These are phyloP conservation scores for Halichoerus grypus DNA, from an alignment of 2,113 vertebrate species.

Conservation along the genomic window DNA sequence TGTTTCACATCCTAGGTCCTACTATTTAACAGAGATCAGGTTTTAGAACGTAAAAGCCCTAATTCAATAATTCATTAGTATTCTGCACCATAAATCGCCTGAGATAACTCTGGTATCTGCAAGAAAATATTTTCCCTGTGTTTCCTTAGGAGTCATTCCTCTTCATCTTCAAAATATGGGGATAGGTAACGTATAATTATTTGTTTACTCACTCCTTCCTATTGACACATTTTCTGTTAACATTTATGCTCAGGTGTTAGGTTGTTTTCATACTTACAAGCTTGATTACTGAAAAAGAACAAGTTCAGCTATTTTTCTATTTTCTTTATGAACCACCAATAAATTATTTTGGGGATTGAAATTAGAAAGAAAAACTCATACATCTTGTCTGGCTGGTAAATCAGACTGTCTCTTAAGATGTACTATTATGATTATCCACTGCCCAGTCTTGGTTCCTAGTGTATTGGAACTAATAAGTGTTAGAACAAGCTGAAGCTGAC, in stretches of 20 bases:
- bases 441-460: neutral
- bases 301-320: slow-evolving; percentile 3
- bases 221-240: neutral
- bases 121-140: slow-evolving; percentile 38
- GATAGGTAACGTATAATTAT: slow-evolving; percentile 20
- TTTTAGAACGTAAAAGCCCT: neutral
- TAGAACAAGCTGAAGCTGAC: neutral
- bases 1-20: neutral
- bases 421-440: neutral
- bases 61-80: neutral
- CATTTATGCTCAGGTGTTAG: neutral
- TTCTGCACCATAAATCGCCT: neutral
- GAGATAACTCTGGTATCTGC: neutral
- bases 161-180: neutral
- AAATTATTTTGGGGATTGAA: slow-evolving; percentile 44
- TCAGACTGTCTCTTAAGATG: neutral
- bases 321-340: neutral
- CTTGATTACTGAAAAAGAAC: neutral
- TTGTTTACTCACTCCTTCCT: neutral
- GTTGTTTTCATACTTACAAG: slow-evolving; percentile 5
- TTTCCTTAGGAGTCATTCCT: neutral
- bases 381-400: neutral
- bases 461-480: neutral
- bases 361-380: neutral
- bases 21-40: neutral